Evolutionary conservation across 1,140 invertebrate species (phyloP).

Genomic region (Heliconius hewitsoni): DNA sequence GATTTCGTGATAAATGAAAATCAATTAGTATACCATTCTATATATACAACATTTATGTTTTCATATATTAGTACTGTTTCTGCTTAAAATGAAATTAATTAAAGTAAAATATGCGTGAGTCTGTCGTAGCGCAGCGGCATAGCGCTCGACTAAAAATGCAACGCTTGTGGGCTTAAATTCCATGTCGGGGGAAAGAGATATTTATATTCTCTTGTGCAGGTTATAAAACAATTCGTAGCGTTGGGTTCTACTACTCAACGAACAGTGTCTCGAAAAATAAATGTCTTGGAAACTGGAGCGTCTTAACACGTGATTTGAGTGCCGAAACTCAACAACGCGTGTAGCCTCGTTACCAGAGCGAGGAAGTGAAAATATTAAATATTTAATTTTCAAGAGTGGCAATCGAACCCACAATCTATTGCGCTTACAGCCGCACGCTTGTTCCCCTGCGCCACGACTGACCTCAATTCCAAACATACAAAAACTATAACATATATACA

Average conservation of each 20-base stretch:
- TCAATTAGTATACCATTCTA: background rate
- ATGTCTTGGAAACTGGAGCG: background rate
- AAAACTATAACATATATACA: background rate
- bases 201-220: background rate
- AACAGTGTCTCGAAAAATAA: background rate
- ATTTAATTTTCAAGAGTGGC: no score
- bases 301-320: background rate
- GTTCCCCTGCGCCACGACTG: no score
- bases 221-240: background rate
- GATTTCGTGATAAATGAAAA: conserved; percentile 6
- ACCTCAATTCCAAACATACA: background rate
- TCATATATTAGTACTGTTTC: no score
- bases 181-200: background rate
- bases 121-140: no score
- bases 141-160: background rate
- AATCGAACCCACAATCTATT: no score
- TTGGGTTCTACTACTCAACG: background rate
- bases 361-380: no score
- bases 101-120: no score
- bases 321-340: no score
- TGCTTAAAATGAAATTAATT: no score
- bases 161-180: background rate
- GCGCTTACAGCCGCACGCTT: no score
- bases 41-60: background rate
- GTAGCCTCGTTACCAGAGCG: no score